A percentile compares a stretch with the other conserved stretches of the same genome.
phyloP scores from a whole-genome alignment of 2,888 invertebrate genomes.

The Amiota minor region DNA sequence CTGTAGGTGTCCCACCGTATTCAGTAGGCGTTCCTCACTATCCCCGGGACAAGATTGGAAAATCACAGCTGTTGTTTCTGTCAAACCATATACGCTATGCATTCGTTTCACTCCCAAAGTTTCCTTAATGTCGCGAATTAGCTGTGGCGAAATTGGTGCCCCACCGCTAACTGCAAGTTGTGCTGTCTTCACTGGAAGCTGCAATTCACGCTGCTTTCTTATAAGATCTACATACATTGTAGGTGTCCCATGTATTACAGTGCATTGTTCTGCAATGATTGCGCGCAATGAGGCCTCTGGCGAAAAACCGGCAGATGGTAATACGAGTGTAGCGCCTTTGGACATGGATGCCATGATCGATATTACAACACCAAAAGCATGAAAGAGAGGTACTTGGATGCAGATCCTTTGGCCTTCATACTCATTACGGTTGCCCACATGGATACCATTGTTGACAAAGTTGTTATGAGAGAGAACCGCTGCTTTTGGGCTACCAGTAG shows the following conservation, averaged over 20 bases:
- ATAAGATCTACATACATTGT: constrained; percentile 90
- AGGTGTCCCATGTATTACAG: constrained; percentile 84
- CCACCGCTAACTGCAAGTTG: constrained; percentile 82
- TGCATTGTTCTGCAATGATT: constrained; percentile 81
- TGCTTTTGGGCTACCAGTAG: constrained; percentile 85
- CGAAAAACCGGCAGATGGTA: constrained; percentile 78
- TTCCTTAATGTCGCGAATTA: constrained; percentile 75
- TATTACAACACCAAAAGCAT: constrained; percentile 84
- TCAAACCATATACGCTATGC: constrained; percentile 77
- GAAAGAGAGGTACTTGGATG: constrained; percentile 85
- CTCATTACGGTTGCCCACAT: constrained; percentile 76
- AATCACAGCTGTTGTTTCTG: constrained; percentile 76
- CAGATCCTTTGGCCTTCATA: constrained; percentile 74
- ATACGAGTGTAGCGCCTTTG: constrained; percentile 78
- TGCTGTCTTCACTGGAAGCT: constrained; percentile 74
- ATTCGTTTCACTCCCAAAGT: constrained; percentile 74
- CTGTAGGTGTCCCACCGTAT: constrained; percentile 76
- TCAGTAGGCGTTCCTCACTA: constrained; percentile 70
- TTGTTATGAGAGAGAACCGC: constrained; percentile 81
- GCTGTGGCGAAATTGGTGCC: constrained; percentile 79
- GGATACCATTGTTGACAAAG: constrained; percentile 83
- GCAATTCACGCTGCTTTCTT: constrained; percentile 74
- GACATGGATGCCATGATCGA: constrained; percentile 77
- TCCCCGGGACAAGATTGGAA: constrained; percentile 77
- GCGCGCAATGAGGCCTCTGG: constrained; percentile 78